Conservation (phyloP, 2,797 vertebrate species). For the Apogon hyalosoma region DNA sequence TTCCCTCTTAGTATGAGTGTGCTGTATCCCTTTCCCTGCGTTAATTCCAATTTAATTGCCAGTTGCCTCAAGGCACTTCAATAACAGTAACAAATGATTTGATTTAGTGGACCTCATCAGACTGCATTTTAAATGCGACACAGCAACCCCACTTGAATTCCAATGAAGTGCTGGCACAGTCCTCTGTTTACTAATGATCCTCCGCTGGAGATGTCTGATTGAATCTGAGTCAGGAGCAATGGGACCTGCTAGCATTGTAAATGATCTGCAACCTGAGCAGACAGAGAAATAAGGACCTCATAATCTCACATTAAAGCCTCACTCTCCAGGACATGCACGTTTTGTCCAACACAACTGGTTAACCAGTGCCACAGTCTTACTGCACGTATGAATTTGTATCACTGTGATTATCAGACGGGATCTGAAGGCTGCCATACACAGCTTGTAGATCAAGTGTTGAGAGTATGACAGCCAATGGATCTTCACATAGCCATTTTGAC, state of each 20-base stretch:
- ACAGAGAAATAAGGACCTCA: constrained; percentile 83
- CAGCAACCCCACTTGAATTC: constrained; percentile 99
- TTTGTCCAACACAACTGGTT: constrained; percentile 71
- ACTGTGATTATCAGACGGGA: constrained; percentile 47
- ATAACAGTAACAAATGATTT: constrained; percentile 99
- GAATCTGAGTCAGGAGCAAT: constrained; percentile 91
- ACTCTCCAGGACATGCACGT: constrained; percentile 70
- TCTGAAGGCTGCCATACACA: constrained; percentile 51
- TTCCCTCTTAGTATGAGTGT: constrained; percentile 87
- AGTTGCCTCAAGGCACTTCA: constrained; percentile 99
- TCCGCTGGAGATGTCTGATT: constrained; percentile 98
- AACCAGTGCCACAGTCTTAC: constrained; percentile 57
- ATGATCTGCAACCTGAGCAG: constrained; percentile 92
- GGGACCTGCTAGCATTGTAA: constrained; percentile 95
- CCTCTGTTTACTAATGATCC: constrained; percentile 99
- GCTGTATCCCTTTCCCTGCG: constrained; percentile 89
- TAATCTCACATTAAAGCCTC: constrained; percentile 82
- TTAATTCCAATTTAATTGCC: constrained; percentile 99
- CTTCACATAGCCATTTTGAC: constrained; percentile 77
- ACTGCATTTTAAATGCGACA: constrained; percentile 99
- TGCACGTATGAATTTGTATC: constrained; percentile 61
- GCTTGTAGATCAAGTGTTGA: constrained; percentile 70
- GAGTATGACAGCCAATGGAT: constrained; percentile 79
- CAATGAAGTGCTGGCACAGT: constrained; percentile 99
- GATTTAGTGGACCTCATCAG: constrained; percentile 99